A percentile compares a stretch with the other conserved stretches of the same genome.
Conservation (phyloP, 2,888 invertebrate species). For the Venusia cambrica region DNA sequence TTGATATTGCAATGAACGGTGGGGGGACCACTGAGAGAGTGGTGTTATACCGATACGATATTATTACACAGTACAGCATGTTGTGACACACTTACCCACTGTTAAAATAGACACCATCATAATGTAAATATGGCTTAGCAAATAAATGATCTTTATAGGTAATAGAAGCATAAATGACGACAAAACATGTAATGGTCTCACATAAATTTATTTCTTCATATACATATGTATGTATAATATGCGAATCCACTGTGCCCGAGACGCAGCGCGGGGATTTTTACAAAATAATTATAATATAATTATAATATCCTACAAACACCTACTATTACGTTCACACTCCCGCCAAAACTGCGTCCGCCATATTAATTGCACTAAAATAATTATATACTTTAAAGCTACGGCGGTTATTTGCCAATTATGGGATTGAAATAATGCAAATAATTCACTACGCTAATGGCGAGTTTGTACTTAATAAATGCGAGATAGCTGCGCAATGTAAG, state of each 20-base stretch:
- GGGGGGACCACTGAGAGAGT: too few relatives aligned
- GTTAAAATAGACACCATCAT: too few relatives aligned
- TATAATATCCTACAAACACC: constrained; percentile 64
- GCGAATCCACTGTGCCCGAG: constrained; percentile 80
- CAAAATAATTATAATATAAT: constrained; percentile 66
- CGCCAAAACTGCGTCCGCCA: constrained; percentile 56
- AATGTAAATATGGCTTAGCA: too few relatives aligned
- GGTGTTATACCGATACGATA: too few relatives aligned
- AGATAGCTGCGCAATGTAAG: constrained; percentile 6
- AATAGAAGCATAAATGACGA: too few relatives aligned
- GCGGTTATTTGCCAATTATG: constrained; percentile 36
- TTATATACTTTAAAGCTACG: constrained; percentile 55
- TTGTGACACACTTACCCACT: too few relatives aligned
- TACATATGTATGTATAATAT: constrained; percentile 80
- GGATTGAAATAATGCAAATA: constrained; percentile 33
- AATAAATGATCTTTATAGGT: too few relatives aligned
- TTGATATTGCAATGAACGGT: too few relatives aligned
- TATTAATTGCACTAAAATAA: constrained; percentile 70
- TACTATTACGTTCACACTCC: constrained; percentile 66
- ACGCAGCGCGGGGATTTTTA: constrained; percentile 72
- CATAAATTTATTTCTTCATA: constrained; percentile 81
- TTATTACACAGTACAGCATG: too few relatives aligned
- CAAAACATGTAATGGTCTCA: constrained; percentile 66
- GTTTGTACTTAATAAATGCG: constrained; percentile 26
- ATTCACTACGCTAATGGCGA: constrained; percentile 40